phyloP scores from a whole-genome alignment of 2,888 invertebrate species.

The Troilus luridus region DNA sequence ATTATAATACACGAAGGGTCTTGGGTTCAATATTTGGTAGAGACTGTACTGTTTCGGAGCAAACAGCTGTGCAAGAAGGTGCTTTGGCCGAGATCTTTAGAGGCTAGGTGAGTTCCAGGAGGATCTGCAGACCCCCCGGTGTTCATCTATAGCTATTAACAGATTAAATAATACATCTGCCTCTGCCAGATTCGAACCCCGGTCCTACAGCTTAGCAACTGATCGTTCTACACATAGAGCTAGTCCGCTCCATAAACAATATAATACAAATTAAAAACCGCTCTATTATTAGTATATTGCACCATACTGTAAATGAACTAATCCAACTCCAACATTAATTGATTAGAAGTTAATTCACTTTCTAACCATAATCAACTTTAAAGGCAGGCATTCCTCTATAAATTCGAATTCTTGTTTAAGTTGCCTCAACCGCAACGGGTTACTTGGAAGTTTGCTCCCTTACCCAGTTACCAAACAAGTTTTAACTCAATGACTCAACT shows the following conservation, averaged over 20 bases:
- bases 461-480: constrained; percentile 4
- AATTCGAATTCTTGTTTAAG: constrained; percentile 5
- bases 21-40: no score
- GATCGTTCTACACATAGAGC: no score
- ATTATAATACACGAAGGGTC: no score
- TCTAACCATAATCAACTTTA: neutral
- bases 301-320: neutral
- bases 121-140: no score
- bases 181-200: no score
- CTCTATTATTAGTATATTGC: neutral
- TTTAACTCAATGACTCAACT: neutral
- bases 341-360: neutral
- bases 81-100: no score
- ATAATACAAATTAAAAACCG: neutral
- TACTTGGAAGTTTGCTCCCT: neutral
- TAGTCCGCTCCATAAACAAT: neutral
- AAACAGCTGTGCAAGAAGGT: no score
- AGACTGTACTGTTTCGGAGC: no score
- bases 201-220: no score
- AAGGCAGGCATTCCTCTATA: neutral
- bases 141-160: no score
- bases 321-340: neutral
- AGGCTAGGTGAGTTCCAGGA: no score
- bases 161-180: no score
- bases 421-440: neutral